A percentile compares a stretch with the other conserved stretches of the same genome.
These are phyloP conservation scores for Eumacrocentrus americanus DNA, from an alignment of 2,888 invertebrate species.

Conservation along the genomic window DNA sequence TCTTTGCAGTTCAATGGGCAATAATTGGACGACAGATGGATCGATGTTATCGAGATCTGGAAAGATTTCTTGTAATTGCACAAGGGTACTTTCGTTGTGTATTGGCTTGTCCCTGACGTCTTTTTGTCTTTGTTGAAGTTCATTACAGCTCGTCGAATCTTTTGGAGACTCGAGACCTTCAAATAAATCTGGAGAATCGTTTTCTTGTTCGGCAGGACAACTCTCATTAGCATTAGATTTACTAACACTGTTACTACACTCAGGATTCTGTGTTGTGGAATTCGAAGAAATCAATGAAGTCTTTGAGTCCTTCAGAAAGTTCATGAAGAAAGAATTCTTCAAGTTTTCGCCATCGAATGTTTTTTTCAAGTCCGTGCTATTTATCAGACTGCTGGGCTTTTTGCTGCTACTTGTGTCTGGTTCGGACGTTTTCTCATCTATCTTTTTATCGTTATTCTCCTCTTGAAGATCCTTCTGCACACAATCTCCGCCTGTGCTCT, in stretches of 20 bases:
- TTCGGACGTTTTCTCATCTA: conserved; percentile 9
- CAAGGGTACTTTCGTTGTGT: conserved; percentile 24
- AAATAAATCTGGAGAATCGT: conserved; percentile 18
- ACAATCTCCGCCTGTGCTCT: too few species aligned
- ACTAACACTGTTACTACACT: too few species aligned
- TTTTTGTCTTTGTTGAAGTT: background rate
- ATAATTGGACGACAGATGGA: conserved; percentile 53
- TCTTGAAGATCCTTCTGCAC: conserved; percentile 33
- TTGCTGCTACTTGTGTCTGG: background rate
- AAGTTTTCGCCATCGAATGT: conserved; percentile 43
- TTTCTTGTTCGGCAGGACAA: background rate
- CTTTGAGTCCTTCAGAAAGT: conserved; percentile 45
- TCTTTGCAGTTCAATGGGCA: conserved; percentile 57
- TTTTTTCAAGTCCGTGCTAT: conserved; percentile 28
- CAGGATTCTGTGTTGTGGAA: background rate
- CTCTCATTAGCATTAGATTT: background rate
- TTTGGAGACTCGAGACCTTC: conserved; percentile 4
- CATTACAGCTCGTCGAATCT: background rate
- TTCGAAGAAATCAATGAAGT: background rate
- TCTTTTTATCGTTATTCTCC: conserved; percentile 18
- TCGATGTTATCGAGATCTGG: conserved; percentile 61
- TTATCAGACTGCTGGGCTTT: background rate
- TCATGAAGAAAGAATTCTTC: conserved; percentile 56
- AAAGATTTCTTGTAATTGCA: conserved; percentile 59
- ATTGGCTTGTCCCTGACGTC: background rate